Evolutionary conservation across 1,140 invertebrate species (phyloP).

Genomic region (Myzus persicae): DNA sequence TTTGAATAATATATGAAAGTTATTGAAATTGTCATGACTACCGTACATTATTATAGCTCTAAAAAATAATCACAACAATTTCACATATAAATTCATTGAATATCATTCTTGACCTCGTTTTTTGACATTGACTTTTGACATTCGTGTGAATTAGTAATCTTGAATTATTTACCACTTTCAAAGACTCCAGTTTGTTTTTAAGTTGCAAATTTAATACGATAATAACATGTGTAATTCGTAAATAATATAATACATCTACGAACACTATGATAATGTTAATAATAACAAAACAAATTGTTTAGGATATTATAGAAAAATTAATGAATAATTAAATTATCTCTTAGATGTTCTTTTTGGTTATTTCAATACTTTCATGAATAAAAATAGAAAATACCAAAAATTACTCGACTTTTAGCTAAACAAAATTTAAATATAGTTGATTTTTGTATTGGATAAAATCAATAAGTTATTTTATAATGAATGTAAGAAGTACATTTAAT

Average conservation of each 20-base stretch:
- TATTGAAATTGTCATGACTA: conserved; percentile 17
- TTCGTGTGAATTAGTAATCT: not conserved
- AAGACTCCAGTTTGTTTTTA: not conserved
- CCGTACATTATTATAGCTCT: not conserved
- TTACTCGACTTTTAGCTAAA: not conserved
- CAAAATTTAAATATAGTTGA: not conserved
- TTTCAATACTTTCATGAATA: not conserved
- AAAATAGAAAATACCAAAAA: not conserved
- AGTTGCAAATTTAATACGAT: not conserved
- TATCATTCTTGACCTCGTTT: not conserved
- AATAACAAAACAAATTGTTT: not conserved
- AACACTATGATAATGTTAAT: not conserved
- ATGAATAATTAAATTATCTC: not conserved
- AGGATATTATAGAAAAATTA: not conserved
- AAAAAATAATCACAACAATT: conserved; percentile 16
- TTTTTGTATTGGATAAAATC: not conserved
- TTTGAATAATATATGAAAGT: not conserved
- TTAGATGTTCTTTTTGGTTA: not conserved
- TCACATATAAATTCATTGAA: not conserved
- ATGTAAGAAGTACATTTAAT: not conserved
- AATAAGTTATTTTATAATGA: not conserved
- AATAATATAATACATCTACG: not conserved
- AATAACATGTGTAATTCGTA: not conserved
- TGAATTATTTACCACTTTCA: not conserved
- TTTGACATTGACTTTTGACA: not conserved